Evolutionary conservation across 1,140 invertebrate genomes (phyloP).

Genomic region (Sitophilus oryzae): DNA sequence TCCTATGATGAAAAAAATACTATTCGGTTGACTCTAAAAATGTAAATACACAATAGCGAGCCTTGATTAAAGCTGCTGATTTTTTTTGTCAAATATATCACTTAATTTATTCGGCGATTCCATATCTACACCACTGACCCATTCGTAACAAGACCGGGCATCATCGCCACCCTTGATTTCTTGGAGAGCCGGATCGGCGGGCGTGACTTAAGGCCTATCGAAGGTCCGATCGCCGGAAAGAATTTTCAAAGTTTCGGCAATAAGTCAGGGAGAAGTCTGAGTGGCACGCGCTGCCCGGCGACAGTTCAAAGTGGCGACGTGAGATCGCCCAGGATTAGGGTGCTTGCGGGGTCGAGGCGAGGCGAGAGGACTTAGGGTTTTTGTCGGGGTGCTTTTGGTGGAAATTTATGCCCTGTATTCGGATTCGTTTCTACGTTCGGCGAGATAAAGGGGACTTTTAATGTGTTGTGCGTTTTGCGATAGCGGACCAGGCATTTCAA

Average conservation of each 20-base stretch:
- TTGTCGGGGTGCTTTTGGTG: not conserved
- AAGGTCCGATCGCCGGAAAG: conserved; percentile 1
- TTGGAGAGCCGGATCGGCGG: no score
- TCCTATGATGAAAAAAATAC: no score
- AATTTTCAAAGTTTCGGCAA: conserved; percentile 9
- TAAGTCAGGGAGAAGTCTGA: conserved; percentile 6
- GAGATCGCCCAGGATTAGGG: not conserved
- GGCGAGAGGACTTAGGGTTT: not conserved
- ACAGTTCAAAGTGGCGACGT: conserved; percentile 5
- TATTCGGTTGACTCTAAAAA: no score
- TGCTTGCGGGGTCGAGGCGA: not conserved
- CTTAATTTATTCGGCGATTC: no score
- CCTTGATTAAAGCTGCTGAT: no score
- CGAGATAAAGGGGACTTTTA: not conserved
- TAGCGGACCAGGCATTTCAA: no score
- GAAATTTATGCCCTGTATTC: no score
- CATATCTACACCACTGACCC: no score
- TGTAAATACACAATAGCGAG: no score
- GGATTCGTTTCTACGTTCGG: not conserved
- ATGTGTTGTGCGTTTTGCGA: not conserved
- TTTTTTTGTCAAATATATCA: no score
- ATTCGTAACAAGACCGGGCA: no score
- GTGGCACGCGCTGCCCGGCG: not conserved
- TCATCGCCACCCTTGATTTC: no score
- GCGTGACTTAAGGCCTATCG: conserved; percentile 1